Evolutionary conservation across 2,113 vertebrate genomes (phyloP).

Genomic region (Phocoena sinus): DNA sequence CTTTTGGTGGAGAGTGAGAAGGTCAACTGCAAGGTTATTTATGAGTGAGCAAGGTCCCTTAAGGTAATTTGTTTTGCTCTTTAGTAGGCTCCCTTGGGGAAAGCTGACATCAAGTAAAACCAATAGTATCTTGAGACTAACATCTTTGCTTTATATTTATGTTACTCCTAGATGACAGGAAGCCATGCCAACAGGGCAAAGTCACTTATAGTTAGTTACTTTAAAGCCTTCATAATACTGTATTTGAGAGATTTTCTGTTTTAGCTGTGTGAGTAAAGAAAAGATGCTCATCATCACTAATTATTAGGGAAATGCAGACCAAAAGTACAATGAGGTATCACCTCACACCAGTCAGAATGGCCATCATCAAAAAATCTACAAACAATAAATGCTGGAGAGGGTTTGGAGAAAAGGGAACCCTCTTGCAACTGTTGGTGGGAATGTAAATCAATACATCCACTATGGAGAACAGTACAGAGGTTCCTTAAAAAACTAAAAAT

Average conservation of each 20-base stretch:
- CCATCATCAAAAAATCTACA: no score
- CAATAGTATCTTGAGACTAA: neutral
- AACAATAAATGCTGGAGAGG: no score
- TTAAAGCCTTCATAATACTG: neutral
- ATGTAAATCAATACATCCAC: no score
- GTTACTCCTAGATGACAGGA: neutral
- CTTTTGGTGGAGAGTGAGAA: neutral
- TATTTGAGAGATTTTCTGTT: neutral
- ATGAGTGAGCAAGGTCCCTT: neutral
- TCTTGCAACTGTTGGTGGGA: no score
- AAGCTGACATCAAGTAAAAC: neutral
- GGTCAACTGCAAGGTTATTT: neutral
- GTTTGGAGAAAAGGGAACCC: no score
- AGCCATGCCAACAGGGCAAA: neutral
- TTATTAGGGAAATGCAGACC: no score
- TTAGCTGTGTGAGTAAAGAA: neutral
- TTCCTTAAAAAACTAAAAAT: no score
- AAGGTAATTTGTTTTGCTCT: neutral
- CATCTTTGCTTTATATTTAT: neutral
- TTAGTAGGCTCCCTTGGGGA: neutral
- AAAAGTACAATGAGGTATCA: no score
- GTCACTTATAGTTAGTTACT: neutral
- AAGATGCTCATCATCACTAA: no score
- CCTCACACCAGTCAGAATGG: no score
- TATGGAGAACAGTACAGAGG: no score